These are phyloP conservation scores for Tenrec ecaudatus DNA, from an alignment of 2,113 vertebrate genomes.

Conservation along the genomic window DNA sequence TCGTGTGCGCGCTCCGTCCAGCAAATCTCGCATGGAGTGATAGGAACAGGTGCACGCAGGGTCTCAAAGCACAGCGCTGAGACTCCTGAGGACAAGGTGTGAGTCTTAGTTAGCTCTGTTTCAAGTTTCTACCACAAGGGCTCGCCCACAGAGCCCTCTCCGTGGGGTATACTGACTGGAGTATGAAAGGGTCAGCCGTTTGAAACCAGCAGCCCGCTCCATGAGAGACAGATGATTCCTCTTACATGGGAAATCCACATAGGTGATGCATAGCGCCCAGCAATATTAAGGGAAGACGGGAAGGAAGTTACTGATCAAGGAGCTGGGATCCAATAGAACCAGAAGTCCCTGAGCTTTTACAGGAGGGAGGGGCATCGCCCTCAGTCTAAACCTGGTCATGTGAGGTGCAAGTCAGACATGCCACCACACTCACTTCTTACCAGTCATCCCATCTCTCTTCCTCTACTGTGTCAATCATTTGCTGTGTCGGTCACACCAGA, in stretches of 20 bases:
- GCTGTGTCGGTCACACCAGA: not conserved
- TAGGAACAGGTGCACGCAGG: not conserved
- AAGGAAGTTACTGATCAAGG: not conserved
- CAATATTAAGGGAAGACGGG: not conserved
- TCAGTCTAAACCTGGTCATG: not conserved
- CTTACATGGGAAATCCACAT: not conserved
- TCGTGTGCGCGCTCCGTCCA: not conserved
- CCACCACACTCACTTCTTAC: not conserved
- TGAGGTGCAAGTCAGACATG: not conserved
- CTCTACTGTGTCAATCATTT: not conserved
- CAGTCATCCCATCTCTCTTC: not conserved
- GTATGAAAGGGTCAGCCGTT: not conserved
- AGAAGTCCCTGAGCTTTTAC: not conserved
- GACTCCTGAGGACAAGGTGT: not conserved
- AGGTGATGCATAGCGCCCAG: not conserved
- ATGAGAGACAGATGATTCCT: not conserved
- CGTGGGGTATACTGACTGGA: no score
- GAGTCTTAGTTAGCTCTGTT: rapidly evolving
- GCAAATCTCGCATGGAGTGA: not conserved
- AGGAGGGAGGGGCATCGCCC: not conserved
- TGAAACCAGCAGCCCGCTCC: no score
- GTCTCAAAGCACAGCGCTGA: not conserved
- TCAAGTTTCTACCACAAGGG: not conserved
- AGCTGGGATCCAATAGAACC: not conserved
- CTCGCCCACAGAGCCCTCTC: not conserved